Evolutionary conservation across 2,888 invertebrate species (phyloP), one percentile per base, ranked within the genome.

Genomic region (Gari tellinella): DNA sequence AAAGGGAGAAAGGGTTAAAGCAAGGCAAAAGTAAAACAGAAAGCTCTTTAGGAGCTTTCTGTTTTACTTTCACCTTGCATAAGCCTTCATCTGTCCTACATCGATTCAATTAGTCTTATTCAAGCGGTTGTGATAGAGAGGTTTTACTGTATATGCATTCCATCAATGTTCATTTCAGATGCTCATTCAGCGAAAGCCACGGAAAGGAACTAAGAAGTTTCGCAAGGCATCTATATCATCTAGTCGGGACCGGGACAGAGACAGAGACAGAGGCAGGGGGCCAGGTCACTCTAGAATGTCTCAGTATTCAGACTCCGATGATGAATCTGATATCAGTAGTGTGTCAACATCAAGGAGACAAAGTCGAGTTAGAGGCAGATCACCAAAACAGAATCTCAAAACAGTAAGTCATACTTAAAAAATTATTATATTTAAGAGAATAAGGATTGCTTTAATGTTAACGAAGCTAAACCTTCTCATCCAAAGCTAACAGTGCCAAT

Each of bases 131-230:
- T n/a, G n/a, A n/a, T n/a, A n/a, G n/a, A n/a, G n/a, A n/a, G n/a
- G n/a, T n/a, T n/a, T n/a, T n/a, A n/a, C n/a, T n/a, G n/a, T n/a
- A n/a, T n/a, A n/a, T n/a, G n/a, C n/a, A n/a, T n/a, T n/a, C n/a
- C n/a, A 17, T 41, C 14, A 55, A 55, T 23, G 5, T 12, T 46
- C 2, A 15, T 23, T 17, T 12, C 78, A 91, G 91, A 74, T 91
- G 57, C 77, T 89, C 26, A 90, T 91, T 19, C 90, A 90, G 69
- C 69, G 90, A 41, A 81, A 81, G 23, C 86, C 87, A 7, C 74
- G 80, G 43, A 83, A 82, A 55, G 82, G 80, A 19, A 89, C 88
- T 14, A 86, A 86, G 64, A 83, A 84, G 48, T 66, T 66, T 23
- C 57, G 65, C 56, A 64, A 58, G 43, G 63, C 66, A 38, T 62